Percentiles rank a stretch among this genome's conserved stretches.
Conservation (phyloP, 2,113 vertebrate species). For the Acinonyx jubatus region DNA sequence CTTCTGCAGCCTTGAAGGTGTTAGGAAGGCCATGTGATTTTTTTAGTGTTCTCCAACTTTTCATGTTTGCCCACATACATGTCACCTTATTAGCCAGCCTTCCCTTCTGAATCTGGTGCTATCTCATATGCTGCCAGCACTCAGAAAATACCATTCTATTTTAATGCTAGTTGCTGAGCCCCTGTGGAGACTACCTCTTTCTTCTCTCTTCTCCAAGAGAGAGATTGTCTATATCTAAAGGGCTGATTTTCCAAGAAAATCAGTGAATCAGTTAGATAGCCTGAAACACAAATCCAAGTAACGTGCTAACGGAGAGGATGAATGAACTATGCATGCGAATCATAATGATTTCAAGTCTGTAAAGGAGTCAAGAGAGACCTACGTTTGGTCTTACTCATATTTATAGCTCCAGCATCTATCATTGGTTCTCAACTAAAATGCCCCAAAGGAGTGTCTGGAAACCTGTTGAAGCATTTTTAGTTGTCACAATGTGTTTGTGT, state of each 20-base stretch:
- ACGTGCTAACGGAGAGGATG: neutral
- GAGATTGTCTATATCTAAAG: no score
- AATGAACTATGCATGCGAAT: neutral
- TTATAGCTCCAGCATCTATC: neutral
- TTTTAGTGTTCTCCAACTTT: neutral
- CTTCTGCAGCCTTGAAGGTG: neutral
- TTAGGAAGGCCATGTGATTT: neutral
- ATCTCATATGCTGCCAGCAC: neutral
- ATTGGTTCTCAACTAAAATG: neutral
- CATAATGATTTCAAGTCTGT: neutral
- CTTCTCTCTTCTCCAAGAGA: neutral
- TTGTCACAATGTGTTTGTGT: neutral
- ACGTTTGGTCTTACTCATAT: neutral
- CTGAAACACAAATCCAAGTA: neutral
- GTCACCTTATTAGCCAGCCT: neutral
- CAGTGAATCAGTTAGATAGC: neutral
- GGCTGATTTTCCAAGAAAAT: neutral
- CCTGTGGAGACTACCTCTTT: neutral
- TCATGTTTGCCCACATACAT: neutral
- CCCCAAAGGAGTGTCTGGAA: neutral
- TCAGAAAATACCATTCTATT: neutral
- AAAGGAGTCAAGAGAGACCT: neutral
- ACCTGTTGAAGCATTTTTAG: neutral
- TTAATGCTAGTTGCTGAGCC: neutral
- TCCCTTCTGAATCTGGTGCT: neutral